phyloP scores from a whole-genome alignment of 2,797 vertebrate species.

The Natrix natrix region DNA sequence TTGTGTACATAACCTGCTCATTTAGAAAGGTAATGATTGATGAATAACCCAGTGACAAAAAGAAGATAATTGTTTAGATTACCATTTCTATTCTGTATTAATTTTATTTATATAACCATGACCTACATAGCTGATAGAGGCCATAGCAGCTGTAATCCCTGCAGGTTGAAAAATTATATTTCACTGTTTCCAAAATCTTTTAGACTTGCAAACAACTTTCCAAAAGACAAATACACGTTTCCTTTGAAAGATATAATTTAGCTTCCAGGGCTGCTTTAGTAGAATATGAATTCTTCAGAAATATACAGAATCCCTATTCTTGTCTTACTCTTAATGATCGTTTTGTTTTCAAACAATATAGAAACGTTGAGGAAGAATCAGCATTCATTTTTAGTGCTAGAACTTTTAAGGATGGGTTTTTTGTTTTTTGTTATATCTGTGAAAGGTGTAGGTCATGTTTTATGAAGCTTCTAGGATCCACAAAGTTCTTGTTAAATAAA shows the following conservation, averaged over 20 bases:
- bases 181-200: not conserved
- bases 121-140: not conserved
- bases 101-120: not conserved
- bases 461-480: conserved; percentile 46
- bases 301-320: conserved; percentile 55
- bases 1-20: not conserved
- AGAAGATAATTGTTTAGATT: not conserved
- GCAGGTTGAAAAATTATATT: not conserved
- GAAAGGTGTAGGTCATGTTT: conserved; percentile 55
- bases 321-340: not conserved
- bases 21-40: not conserved
- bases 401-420: not conserved
- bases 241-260: conserved; percentile 65
- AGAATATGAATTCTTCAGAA: conserved; percentile 72
- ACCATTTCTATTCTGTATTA: not conserved
- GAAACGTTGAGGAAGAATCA: conserved; percentile 42
- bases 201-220: not conserved
- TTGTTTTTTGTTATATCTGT: conserved; percentile 28
- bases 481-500: conserved; percentile 37
- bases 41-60: not conserved
- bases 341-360: conserved; percentile 43
- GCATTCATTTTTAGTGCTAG: conserved; percentile 25
- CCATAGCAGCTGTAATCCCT: not conserved
- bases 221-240: not conserved
- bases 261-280: conserved; percentile 74